Evolutionary conservation across 2,113 vertebrate species (phyloP), one percentile per base, ranked within the genome.

Genomic region (Indicator maculatus): DNA sequence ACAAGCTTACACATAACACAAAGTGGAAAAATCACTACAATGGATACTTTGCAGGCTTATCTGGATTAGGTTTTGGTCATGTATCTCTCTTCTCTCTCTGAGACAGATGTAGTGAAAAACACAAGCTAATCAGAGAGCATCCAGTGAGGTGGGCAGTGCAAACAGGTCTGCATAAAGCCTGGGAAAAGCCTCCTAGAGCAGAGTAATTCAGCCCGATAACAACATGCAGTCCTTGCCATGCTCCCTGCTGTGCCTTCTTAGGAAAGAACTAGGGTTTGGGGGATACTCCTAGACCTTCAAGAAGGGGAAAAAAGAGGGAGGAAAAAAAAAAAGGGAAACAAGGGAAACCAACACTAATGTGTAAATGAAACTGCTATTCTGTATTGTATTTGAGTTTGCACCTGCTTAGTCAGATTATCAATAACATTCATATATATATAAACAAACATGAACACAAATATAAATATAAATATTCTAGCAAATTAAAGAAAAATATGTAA

Each of bases 171-270:
- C 33, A 5, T 24, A 47, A 82, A 59, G 28, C 23, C 63, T 39
- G 44, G 31, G n/a, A 84, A 86, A 75, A 2, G 10, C 47, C 28
- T 84, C 63, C 39, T 27, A n/a, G 44, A 66, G 76, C 50, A 24
- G n/a, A 61, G 14, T 17, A 41, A 71, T 56, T 71, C 38, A 58
- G n/a, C 7, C 16, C 20, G 6, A 39, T 74, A 50, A 38, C 13
- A 20, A 27, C 0, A 0, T 3, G 9, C 12, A 60, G 76, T n/a
- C 28, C 33, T 61, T 28, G 59, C 59, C 3, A 1, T n/a, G 59
- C 30, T 30, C 47, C 26, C 58, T 45, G 74, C 33, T 33, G 14
- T 12, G 14, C n/a, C 53, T 74, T 76, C 27, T 39, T 11, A 67
- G 41, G 69, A 61, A n/a, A 59, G 30, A 13, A 10, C 30, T 55